These are phyloP conservation scores for Rana temporaria DNA, from an alignment of 2,113 vertebrate genomes.

Conservation along the genomic window DNA sequence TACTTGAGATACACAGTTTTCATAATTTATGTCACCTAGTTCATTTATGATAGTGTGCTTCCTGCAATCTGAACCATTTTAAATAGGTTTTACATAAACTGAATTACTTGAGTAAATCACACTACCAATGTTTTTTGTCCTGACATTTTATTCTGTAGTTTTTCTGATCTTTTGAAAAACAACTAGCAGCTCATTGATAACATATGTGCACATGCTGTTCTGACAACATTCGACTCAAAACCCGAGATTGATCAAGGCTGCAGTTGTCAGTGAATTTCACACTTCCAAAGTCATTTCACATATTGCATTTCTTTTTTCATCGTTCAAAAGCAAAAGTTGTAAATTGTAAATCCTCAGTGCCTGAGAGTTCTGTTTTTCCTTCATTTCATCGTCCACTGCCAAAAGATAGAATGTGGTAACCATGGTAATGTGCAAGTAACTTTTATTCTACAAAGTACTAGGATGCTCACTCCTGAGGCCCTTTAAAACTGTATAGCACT, in stretches of 20 bases:
- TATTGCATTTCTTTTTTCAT: slow-evolving; percentile 45
- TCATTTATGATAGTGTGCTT: background rate
- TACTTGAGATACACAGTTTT: background rate
- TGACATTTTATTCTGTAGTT: slow-evolving; percentile 24
- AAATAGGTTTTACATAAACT: slow-evolving; percentile 11
- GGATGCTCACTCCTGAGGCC: slow-evolving; percentile 37
- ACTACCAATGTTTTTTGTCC: background rate
- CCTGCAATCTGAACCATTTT: background rate
- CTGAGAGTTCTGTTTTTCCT: slow-evolving; percentile 42
- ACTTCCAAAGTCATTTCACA: slow-evolving; percentile 53
- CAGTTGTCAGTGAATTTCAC: slow-evolving; percentile 55
- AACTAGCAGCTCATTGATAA: slow-evolving; percentile 41
- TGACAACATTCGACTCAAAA: slow-evolving; percentile 33
- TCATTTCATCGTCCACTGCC: slow-evolving; percentile 46
- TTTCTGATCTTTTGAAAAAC: slow-evolving; percentile 30
- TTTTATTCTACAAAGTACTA: slow-evolving; percentile 48
- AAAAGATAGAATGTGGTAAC: slow-evolving; percentile 52
- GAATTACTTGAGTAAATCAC: slow-evolving; percentile 14
- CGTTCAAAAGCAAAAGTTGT: slow-evolving; percentile 49
- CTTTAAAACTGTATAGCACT: slow-evolving; percentile 6
- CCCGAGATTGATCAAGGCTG: slow-evolving; percentile 45
- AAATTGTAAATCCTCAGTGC: slow-evolving; percentile 52
- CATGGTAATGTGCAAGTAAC: slow-evolving; percentile 50
- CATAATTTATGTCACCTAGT: background rate
- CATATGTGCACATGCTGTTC: slow-evolving; percentile 51